These are phyloP conservation scores for Phalloptychus januarius DNA, from an alignment of 2,797 vertebrate genomes.

Conservation along the genomic window DNA sequence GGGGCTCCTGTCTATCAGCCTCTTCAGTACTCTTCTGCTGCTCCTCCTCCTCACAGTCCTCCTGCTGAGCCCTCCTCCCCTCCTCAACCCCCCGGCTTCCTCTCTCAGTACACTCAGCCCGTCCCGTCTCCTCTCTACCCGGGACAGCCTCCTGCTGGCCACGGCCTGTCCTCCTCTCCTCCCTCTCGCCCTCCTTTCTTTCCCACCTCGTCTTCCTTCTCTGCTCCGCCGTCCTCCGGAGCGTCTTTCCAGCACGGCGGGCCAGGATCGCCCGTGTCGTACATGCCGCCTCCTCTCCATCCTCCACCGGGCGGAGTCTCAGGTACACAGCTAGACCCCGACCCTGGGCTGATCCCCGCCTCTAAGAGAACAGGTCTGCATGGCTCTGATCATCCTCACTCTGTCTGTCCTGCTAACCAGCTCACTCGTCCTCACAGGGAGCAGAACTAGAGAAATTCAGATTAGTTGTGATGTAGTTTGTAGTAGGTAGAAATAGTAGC, in stretches of 20 bases:
- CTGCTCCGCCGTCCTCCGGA: constrained; percentile 81
- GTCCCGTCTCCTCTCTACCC: constrained; percentile 70
- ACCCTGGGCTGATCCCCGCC: constrained; percentile 82
- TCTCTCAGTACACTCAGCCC: constrained; percentile 79
- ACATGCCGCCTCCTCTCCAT: constrained; percentile 81
- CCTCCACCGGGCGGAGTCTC: constrained; percentile 86
- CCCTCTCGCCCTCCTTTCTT: constrained; percentile 67
- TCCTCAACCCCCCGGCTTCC: constrained; percentile 80
- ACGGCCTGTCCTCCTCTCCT: constrained; percentile 72
- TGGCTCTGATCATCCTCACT: constrained; percentile 43
- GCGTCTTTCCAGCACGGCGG: constrained; percentile 92
- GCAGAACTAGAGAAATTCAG: too few species aligned
- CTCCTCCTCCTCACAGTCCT: constrained; percentile 68
- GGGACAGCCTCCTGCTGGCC: constrained; percentile 69
- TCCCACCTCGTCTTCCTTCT: constrained; percentile 65
- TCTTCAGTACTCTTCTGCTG: constrained; percentile 80
- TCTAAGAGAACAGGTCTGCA: constrained; percentile 87
- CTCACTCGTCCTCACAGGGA: constrained; percentile 10
- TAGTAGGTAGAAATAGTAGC: neutral
- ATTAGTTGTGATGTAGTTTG: neutral
- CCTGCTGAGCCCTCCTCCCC: constrained; percentile 77
- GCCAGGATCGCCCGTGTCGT: constrained; percentile 90
- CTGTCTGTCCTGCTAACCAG: constrained; percentile 7
- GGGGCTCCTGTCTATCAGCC: constrained; percentile 88
- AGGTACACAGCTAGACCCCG: constrained; percentile 90